Base-by-base conservation (phyloP, 2,797 vertebrate genomes). In the Myotis myotis region DNA sequence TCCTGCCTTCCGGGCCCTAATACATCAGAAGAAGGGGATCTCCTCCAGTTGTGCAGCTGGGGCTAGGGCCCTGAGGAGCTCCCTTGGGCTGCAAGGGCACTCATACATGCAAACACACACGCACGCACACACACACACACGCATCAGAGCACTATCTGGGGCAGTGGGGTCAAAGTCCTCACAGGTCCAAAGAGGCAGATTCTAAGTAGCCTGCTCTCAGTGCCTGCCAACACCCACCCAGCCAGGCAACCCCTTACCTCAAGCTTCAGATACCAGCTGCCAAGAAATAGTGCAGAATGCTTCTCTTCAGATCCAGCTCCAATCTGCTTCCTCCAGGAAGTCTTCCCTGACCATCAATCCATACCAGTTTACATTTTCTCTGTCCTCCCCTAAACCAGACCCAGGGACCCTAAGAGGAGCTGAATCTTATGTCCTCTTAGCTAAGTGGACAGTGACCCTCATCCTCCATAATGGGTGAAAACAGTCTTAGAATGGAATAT, bases 1-100 rank as follows among this genome's bases (percentile, higher is more conserved):
- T 93, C 82, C 95, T 93, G 84, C 82, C 74, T 94, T 93, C 81
- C 9, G 7, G 57, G 57, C 68, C 57, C 70, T 55, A 11, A n/a
- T 19, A 68, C 13, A 4, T 85, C 57, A 76, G 51, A 55, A 87
- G 47, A 76, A 91, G 23, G 38, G 72, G 88, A 49, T 33, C 82
- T 89, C 66, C 47, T 64, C 55, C 47, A 83, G 71, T 16, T 81
- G 53, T 68, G 33, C 38, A 57, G 49, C 28, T 30, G 57, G 10
- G 36, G 55, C 36, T 51, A 38, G 13, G 36, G 76, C 33, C 68
- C 15, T 2, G 25, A 25, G 55, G 28, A 36, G 41, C 68, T 38
- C 20, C 60, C 38, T 51, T 64, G 60, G 72, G 70, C 36, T 74
- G 49, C 75, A 53, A 25, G 22, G 47, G 47, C 16, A 36, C 12